phyloP scores from a whole-genome alignment of 2,797 vertebrate genomes.

The Mormyrus hasselquistii region DNA sequence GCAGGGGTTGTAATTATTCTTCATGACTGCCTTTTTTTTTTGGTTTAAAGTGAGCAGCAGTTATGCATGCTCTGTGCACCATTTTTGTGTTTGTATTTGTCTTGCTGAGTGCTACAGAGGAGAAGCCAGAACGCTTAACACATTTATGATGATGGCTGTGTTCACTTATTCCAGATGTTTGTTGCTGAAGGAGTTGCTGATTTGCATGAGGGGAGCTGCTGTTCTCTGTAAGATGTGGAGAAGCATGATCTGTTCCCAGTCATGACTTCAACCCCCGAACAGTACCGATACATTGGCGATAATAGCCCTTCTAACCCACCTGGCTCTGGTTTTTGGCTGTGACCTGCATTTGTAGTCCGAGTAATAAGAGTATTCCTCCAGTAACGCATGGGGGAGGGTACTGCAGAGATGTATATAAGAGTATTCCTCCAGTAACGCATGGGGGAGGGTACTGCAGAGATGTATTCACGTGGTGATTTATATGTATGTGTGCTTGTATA shows the following conservation, averaged over 20 bases:
- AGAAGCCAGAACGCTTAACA: neutral
- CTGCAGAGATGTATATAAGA: no score
- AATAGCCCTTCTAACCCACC: neutral
- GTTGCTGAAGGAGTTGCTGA: neutral
- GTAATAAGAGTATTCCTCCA: neutral
- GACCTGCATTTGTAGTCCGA: neutral
- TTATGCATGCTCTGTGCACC: neutral
- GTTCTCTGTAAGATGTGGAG: neutral
- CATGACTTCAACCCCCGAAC: neutral
- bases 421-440: neutral
- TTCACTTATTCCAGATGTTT: slow-evolving; percentile 11
- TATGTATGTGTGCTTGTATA: neutral
- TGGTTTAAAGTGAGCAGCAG: neutral
- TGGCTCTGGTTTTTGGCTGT: neutral
- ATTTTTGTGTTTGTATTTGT: neutral
- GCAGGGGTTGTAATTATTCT: neutral
- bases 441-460: neutral
- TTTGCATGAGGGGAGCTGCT: neutral
- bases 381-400: no score
- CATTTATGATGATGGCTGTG: neutral
- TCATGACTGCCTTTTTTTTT: neutral
- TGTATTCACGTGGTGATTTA: neutral
- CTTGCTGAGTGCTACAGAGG: neutral
- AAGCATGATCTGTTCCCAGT: neutral
- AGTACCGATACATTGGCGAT: neutral